These are phyloP conservation scores for Sanderia malayensis DNA, from an alignment of 30 jellyfish, hydroid and myxozoan species.

Conservation along the genomic window DNA sequence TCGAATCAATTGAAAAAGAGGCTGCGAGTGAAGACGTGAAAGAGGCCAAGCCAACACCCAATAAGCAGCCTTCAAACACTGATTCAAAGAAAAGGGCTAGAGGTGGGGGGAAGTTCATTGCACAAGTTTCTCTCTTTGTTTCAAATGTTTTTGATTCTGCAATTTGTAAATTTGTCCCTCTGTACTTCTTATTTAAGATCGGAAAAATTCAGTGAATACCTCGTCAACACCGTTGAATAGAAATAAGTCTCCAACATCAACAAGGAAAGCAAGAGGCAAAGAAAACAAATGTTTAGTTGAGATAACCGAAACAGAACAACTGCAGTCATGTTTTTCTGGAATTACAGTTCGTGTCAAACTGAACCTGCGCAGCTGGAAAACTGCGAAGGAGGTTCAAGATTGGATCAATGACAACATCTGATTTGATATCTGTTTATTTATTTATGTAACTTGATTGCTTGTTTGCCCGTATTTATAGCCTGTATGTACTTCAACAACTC, in stretches of 20 bases:
- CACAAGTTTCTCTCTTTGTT: too few species aligned
- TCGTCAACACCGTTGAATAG: constrained; percentile 15
- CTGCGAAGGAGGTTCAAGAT: constrained; percentile 52
- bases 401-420: constrained; percentile 8
- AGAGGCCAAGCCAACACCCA: constrained; percentile 13
- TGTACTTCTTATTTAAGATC: too few species aligned
- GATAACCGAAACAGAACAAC: constrained; percentile 14
- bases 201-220: constrained; percentile 29
- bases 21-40: constrained; percentile 28
- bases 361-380: constrained; percentile 45
- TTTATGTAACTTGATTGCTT: neutral
- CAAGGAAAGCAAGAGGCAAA: constrained; percentile 25
- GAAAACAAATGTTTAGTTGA: constrained; percentile 39
- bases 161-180: too few species aligned
- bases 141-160: too few species aligned
- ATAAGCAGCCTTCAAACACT: constrained; percentile 30
- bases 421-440: neutral
- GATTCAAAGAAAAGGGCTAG: constrained; percentile 29
- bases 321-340: constrained; percentile 26
- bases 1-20: constrained; percentile 14
- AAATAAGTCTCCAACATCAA: constrained; percentile 30
- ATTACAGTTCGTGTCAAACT: constrained; percentile 37
- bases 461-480: too few species aligned
- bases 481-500: too few species aligned
- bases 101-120: too few species aligned